Conservation (phyloP, 1,140 invertebrate species). For the Drosophila sechellia region DNA sequence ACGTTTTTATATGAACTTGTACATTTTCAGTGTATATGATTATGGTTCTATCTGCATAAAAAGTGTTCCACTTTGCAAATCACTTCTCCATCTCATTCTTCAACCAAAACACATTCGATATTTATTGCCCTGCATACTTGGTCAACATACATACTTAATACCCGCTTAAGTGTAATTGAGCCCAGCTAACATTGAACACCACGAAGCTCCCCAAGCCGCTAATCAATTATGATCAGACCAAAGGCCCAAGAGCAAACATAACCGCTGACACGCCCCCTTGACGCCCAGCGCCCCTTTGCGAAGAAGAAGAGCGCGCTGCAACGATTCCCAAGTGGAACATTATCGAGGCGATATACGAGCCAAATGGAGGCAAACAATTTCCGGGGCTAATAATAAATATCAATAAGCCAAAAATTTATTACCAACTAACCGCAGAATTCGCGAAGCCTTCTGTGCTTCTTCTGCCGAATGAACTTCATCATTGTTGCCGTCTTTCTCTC, state of each 20-base stretch:
- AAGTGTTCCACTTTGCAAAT: not conserved
- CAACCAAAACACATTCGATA: constrained; percentile 16
- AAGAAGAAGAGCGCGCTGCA: constrained; percentile 18
- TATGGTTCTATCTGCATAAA: not conserved
- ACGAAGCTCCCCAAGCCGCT: constrained; percentile 23
- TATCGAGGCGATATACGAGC: constrained; percentile 39
- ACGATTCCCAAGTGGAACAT: constrained; percentile 53
- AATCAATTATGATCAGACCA: constrained; percentile 58
- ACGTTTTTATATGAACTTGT: no score
- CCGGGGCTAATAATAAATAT: constrained; percentile 79
- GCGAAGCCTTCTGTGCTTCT: constrained; percentile 32
- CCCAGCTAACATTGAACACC: constrained; percentile 35
- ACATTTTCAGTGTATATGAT: no score
- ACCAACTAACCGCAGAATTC: constrained; percentile 70
- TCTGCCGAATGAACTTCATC: constrained; percentile 18
- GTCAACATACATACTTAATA: constrained; percentile 35
- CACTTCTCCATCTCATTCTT: not conserved
- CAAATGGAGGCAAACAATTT: constrained; percentile 51
- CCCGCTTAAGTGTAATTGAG: constrained; percentile 45
- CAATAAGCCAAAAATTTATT: constrained; percentile 80
- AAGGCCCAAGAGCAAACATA: constrained; percentile 17
- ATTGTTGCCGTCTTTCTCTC: constrained; percentile 3
- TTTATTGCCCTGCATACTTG: constrained; percentile 28
- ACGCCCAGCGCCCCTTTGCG: not conserved
- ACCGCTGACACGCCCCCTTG: constrained; percentile 15